Evolutionary conservation across 2,888 invertebrate genomes (phyloP).

Genomic region (Caenorhabditis imperialis): DNA sequence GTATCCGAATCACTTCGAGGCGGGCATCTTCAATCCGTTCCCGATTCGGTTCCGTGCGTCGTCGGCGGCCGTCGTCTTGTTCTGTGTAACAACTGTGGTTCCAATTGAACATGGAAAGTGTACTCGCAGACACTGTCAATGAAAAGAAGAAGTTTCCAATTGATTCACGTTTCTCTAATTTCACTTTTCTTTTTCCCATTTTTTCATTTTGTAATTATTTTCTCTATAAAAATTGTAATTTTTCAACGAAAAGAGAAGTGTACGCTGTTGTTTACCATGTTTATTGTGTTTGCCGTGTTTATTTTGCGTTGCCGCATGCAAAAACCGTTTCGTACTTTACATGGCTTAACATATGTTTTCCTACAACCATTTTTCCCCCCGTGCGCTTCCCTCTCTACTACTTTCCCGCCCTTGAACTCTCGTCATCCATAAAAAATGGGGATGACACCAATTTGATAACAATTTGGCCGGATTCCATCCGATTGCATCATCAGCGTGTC

Average conservation of each 20-base stretch:
- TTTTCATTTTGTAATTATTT: constrained; percentile 5
- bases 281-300: no score
- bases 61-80: constrained; percentile 69
- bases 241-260: no score
- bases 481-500: constrained; percentile 43
- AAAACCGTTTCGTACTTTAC: constrained; percentile 35
- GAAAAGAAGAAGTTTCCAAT: constrained; percentile 13
- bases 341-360: constrained; percentile 6
- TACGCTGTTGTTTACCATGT: no score
- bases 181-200: constrained; percentile 11
- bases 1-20: constrained; percentile 72
- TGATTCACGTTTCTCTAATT: constrained; percentile 14
- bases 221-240: no score
- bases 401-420: constrained; percentile 34
- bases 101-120: constrained; percentile 56
- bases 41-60: constrained; percentile 75
- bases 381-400: constrained; percentile 19
- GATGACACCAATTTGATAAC: constrained; percentile 32
- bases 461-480: not conserved
- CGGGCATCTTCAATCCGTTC: constrained; percentile 75
- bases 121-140: constrained; percentile 53
- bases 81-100: constrained; percentile 70
- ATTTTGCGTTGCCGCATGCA: no score
- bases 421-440: constrained; percentile 22
- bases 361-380: not conserved